A percentile compares a stretch with the other conserved stretches of the same genome.
These are phyloP conservation scores for Oscheius sp. DNA, from an alignment of 1,140 invertebrate species.

Conservation along the genomic window DNA sequence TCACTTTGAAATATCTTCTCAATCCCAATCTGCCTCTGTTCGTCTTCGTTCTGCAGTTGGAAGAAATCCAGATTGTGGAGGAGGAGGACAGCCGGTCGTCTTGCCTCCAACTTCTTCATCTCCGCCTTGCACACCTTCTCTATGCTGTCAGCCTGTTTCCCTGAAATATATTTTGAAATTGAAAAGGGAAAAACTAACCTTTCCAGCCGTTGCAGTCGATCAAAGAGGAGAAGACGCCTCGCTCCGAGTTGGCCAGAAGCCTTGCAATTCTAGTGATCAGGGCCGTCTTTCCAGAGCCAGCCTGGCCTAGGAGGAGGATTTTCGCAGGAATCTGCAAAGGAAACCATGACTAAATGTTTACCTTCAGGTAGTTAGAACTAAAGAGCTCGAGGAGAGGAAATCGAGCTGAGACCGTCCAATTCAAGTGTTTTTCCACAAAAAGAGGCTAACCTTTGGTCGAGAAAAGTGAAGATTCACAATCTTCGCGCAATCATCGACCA, in stretches of 20 bases:
- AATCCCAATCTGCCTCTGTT: conserved; percentile 44
- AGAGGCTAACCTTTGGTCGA: background rate
- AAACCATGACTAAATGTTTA: conserved; percentile 6
- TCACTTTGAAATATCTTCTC: conserved; percentile 44
- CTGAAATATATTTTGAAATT: conserved; percentile 21
- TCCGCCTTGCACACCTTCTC: conserved; percentile 21
- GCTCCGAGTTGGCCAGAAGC: background rate
- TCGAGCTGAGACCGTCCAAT: too few species aligned
- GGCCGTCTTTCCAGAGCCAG: conserved; percentile 33
- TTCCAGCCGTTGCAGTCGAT: conserved; percentile 40
- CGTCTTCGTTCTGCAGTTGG: conserved; percentile 41
- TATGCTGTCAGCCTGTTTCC: conserved; percentile 45
- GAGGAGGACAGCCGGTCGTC: conserved; percentile 41
- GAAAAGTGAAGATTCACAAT: background rate
- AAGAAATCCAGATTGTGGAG: conserved; percentile 50
- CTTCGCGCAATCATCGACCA: background rate
- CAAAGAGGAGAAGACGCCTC: conserved; percentile 4
- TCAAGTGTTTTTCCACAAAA: background rate
- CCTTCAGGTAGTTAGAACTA: background rate
- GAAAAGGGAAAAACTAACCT: conserved; percentile 21
- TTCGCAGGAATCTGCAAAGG: conserved; percentile 7
- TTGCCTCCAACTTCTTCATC: conserved; percentile 15
- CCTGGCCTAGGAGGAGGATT: conserved; percentile 18
- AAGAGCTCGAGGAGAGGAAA: too few species aligned
- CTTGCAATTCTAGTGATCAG: conserved; percentile 18